These are phyloP conservation scores for Myanophis thanlyinensis DNA, from an alignment of 2,113 vertebrate species.

Conservation along the genomic window DNA sequence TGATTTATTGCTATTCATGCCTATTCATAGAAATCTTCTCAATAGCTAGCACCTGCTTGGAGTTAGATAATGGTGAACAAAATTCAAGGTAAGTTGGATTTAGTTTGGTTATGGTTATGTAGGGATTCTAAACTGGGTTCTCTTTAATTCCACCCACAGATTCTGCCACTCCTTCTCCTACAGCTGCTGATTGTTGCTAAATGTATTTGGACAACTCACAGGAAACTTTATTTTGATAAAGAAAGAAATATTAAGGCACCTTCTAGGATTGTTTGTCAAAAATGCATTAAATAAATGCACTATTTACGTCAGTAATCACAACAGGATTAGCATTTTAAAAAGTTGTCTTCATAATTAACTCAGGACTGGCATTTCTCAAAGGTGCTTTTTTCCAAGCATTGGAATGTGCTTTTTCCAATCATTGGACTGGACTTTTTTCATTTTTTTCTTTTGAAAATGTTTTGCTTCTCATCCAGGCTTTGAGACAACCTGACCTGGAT, in stretches of 20 bases:
- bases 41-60: neutral
- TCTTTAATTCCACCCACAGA: neutral
- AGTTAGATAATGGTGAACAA: neutral
- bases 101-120: neutral
- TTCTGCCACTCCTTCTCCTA: neutral
- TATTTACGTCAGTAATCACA: neutral
- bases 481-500: neutral
- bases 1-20: neutral
- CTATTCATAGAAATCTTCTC: neutral
- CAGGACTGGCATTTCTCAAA: neutral
- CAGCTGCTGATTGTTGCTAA: neutral
- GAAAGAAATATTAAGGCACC: neutral
- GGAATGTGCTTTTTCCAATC: no score
- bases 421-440: neutral
- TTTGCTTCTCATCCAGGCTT: neutral
- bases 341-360: neutral
- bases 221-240: slow-evolving; percentile 2
- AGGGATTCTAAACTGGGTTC: neutral
- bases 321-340: neutral
- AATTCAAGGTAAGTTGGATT: neutral
- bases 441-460: neutral
- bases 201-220: neutral
- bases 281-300: neutral
- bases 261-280: neutral
- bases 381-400: neutral